phyloP scores from a whole-genome alignment of 2,888 invertebrate species.

The Onchidella celtica region DNA sequence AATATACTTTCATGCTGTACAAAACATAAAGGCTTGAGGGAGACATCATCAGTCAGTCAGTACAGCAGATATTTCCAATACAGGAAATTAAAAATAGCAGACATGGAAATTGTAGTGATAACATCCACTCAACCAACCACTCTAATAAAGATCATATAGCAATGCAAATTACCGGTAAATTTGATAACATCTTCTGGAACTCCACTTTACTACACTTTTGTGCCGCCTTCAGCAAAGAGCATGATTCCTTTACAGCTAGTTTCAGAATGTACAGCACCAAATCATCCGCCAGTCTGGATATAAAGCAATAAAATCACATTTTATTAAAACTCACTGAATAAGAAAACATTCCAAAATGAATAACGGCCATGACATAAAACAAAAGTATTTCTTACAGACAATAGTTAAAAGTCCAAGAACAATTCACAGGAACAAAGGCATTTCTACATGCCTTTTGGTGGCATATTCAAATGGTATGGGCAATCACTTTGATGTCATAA shows the following conservation, averaged over 20 bases:
- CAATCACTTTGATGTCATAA: too few species aligned
- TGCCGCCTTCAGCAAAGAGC: slow-evolving; percentile 65
- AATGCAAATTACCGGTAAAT: slow-evolving; percentile 72
- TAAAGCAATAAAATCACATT: not conserved
- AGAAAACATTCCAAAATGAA: not conserved
- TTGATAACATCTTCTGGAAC: slow-evolving; percentile 69
- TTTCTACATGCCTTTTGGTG: not conserved
- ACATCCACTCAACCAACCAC: too few species aligned
- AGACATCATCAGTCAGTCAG: too few species aligned
- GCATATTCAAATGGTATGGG: too few species aligned
- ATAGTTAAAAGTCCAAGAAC: too few species aligned
- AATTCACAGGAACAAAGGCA: not conserved
- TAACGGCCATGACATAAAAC: not conserved
- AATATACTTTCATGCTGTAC: too few species aligned
- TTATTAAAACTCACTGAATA: not conserved
- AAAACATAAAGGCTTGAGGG: too few species aligned
- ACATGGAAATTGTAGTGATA: too few species aligned
- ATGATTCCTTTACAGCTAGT: slow-evolving; percentile 76
- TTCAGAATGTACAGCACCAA: slow-evolving; percentile 73
- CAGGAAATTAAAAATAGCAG: too few species aligned
- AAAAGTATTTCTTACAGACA: not conserved
- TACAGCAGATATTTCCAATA: too few species aligned
- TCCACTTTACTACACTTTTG: slow-evolving; percentile 60
- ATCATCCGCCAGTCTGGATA: slow-evolving; percentile 71
- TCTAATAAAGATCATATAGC: too few species aligned